Percentiles rank a stretch among this genome's conserved stretches.
Evolutionary conservation across 35 echinoderm and acorn worm genomes (phyloP).

Genomic region (Apostichopus parvimensis): DNA sequence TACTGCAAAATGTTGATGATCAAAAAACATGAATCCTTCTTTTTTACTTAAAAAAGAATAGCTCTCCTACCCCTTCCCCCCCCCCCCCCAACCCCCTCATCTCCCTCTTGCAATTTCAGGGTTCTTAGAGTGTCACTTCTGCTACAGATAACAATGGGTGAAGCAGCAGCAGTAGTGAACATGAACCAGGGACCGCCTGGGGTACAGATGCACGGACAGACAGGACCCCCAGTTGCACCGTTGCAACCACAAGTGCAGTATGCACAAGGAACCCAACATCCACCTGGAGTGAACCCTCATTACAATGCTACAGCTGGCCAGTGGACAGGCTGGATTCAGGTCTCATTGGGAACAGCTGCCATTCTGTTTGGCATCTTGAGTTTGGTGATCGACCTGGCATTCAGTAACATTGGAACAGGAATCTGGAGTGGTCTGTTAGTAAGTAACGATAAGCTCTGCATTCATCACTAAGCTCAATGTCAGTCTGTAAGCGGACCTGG

Average conservation of each 20-base stretch:
- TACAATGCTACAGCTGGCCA: slow-evolving; percentile 9
- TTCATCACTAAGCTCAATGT: no score
- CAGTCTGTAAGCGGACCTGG: no score
- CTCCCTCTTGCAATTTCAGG: no score
- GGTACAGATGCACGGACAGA: not conserved
- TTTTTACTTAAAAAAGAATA: no score
- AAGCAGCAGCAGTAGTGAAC: not conserved
- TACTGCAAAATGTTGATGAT: no score
- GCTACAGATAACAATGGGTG: no score
- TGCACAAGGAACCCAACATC: not conserved
- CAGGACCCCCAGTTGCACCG: not conserved
- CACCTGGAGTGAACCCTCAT: not conserved
- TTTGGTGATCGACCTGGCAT: not conserved
- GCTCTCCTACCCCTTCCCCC: no score
- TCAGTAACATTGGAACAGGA: slow-evolving; percentile 23
- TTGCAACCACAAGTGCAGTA: not conserved
- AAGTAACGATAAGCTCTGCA: not conserved
- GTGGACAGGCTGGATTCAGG: slow-evolving; percentile 20
- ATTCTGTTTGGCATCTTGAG: not conserved
- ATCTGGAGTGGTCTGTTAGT: slow-evolving; percentile 35
- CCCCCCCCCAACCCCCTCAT: no score
- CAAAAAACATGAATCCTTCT: no score
- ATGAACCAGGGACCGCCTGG: not conserved
- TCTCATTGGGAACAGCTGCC: not conserved
- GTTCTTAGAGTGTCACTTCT: no score